Conservation (phyloP, 1,140 invertebrate genomes). For the Coenobita brevimanus region DNA sequence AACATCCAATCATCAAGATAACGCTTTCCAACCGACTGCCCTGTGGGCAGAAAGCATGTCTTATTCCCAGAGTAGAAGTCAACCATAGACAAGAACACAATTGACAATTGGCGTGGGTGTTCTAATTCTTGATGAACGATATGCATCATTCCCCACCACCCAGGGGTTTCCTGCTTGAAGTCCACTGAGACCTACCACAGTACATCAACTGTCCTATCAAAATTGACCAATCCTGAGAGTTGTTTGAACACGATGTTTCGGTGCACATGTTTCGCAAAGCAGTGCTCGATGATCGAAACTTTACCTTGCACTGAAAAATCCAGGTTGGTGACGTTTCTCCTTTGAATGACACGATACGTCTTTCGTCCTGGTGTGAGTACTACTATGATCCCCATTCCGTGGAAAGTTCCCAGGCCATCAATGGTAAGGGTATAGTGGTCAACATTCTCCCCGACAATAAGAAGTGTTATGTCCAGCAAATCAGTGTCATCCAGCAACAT, state of each 20-base stretch:
- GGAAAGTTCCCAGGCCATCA: conserved; percentile 71
- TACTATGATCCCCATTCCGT: conserved; percentile 71
- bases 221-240: not conserved
- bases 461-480: conserved; percentile 62
- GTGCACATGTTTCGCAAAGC: conserved; percentile 9
- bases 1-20: conserved; percentile 47
- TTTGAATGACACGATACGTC: not conserved
- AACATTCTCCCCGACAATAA: conserved; percentile 70
- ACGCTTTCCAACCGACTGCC: conserved; percentile 21
- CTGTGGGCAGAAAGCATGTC: conserved; percentile 70
- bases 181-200: conserved; percentile 30
- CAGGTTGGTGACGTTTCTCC: conserved; percentile 10
- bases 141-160: conserved; percentile 38
- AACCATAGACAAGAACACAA: conserved; percentile 70
- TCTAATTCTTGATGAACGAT: conserved; percentile 23
- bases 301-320: not conserved
- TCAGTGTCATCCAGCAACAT: conserved; percentile 7
- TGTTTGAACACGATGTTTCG: conserved; percentile 13
- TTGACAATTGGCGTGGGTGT: conserved; percentile 68
- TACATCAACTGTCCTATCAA: conserved; percentile 19
- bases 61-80: conserved; percentile 69
- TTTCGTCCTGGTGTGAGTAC: conserved; percentile 64
- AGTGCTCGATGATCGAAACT: conserved; percentile 23
- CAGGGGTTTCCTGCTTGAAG: conserved; percentile 32
- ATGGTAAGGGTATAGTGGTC: conserved; percentile 69